These are phyloP conservation scores for Vanessa cardui DNA, from an alignment of 2,888 invertebrate species.

Conservation along the genomic window DNA sequence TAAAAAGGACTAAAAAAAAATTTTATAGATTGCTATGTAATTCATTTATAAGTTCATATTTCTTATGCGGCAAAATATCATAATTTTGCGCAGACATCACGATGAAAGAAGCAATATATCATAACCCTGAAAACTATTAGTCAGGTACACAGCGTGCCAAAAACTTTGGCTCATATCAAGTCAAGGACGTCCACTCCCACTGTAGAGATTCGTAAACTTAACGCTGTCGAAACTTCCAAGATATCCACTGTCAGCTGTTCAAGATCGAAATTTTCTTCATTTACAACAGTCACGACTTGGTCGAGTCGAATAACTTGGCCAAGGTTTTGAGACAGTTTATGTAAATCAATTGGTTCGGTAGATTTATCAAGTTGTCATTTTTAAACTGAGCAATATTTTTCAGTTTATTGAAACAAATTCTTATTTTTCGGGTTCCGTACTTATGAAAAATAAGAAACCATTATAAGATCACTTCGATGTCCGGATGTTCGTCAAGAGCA, in stretches of 20 bases:
- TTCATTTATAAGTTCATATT: too few relatives aligned
- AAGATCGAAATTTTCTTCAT: slow-evolving; percentile 17
- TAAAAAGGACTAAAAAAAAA: too few relatives aligned
- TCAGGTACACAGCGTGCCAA: slow-evolving; percentile 11
- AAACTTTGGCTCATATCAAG: slow-evolving; percentile 13
- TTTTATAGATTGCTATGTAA: too few relatives aligned
- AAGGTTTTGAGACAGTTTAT: slow-evolving; percentile 4
- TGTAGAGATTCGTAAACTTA: slow-evolving; percentile 15
- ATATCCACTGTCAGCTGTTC: slow-evolving; percentile 17
- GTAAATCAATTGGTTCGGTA: not conserved
- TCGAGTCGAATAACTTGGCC: not conserved
- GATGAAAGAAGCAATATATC: not conserved
- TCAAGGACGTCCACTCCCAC: slow-evolving; percentile 11
- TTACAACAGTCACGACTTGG: slow-evolving; percentile 11
- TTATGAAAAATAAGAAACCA: too few relatives aligned
- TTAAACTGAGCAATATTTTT: not conserved
- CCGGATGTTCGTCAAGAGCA: too few relatives aligned
- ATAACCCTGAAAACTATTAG: slow-evolving; percentile 4
- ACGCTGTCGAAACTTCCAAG: slow-evolving; percentile 12
- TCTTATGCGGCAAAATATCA: not conserved
- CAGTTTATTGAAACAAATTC: not conserved
- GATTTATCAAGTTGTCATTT: not conserved
- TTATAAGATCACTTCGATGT: too few relatives aligned
- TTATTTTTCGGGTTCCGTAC: too few relatives aligned
- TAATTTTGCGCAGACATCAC: not conserved